phyloP scores from a whole-genome alignment of 2,888 invertebrate genomes.

The Hedychridium roseum region DNA sequence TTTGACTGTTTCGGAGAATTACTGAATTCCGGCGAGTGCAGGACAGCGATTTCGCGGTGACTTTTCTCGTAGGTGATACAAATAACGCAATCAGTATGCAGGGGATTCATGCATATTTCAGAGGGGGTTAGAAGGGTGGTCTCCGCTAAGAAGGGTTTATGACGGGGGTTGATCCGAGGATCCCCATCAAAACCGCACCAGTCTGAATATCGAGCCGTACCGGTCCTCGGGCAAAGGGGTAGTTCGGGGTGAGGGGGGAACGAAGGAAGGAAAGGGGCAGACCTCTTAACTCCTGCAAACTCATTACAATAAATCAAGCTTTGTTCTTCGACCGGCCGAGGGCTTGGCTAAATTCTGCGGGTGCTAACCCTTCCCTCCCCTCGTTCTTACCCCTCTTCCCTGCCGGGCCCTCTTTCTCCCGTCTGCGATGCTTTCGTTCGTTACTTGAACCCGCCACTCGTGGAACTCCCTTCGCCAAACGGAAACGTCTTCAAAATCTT shows the following conservation, averaged over 20 bases:
- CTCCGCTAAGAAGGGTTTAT: slow-evolving; percentile 63
- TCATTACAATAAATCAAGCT: slow-evolving; percentile 65
- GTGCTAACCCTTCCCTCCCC: slow-evolving; percentile 47
- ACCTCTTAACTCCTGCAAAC: slow-evolving; percentile 64
- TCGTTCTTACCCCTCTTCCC: slow-evolving; percentile 14
- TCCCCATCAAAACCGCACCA: slow-evolving; percentile 62
- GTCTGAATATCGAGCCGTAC: slow-evolving; percentile 57
- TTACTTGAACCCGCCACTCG: too few relatives aligned
- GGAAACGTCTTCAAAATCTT: too few relatives aligned
- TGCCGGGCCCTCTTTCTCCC: slow-evolving; percentile 7
- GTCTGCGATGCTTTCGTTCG: slow-evolving; percentile 14
- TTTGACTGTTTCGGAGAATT: too few relatives aligned
- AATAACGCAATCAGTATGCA: slow-evolving; percentile 63
- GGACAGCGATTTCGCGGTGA: slow-evolving; percentile 32
- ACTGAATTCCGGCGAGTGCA: slow-evolving; percentile 19
- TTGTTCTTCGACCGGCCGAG: slow-evolving; percentile 60
- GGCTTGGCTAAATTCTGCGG: slow-evolving; percentile 58
- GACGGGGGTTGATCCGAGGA: slow-evolving; percentile 62
- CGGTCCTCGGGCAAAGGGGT: slow-evolving; percentile 25
- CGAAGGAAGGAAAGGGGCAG: slow-evolving; percentile 30
- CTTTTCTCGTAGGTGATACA: slow-evolving; percentile 54
- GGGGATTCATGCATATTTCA: slow-evolving; percentile 61
- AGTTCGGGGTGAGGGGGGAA: slow-evolving; percentile 14
- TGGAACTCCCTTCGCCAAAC: too few relatives aligned
- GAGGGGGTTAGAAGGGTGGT: slow-evolving; percentile 46